A percentile compares a stretch with the other conserved stretches of the same genome.
phyloP scores from a whole-genome alignment of 2,797 vertebrate genomes.

The Acanthurus tractus region DNA sequence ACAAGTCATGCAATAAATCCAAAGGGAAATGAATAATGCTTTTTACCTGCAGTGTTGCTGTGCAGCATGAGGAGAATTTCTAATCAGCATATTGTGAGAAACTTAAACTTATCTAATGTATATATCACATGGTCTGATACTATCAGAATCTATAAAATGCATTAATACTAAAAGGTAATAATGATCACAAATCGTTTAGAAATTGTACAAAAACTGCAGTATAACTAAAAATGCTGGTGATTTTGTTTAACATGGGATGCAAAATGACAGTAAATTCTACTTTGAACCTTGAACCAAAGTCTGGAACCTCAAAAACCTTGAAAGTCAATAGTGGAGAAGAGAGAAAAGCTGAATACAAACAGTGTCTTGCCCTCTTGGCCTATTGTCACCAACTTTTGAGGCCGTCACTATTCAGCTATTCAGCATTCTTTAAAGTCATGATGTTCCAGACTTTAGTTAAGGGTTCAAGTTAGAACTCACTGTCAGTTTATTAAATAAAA shows the following conservation, averaged over 20 bases:
- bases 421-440: too few species aligned
- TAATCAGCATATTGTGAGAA: neutral
- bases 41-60: conserved; percentile 11
- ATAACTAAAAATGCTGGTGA: neutral
- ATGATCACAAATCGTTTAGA: neutral
- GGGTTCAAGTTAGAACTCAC: too few species aligned
- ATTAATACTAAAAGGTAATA: neutral
- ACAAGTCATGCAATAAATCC: conserved; percentile 34
- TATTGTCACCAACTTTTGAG: too few species aligned
- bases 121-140: neutral
- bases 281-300: neutral
- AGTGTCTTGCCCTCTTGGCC: too few species aligned
- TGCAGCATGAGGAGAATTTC: conserved; percentile 19
- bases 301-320: neutral
- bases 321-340: too few species aligned
- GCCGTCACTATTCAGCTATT: too few species aligned
- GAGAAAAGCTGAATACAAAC: too few species aligned
- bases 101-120: neutral
- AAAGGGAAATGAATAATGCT: conserved; percentile 20
- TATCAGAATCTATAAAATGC: neutral
- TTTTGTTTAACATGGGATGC: neutral
- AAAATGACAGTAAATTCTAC: neutral
- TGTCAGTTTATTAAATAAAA: too few species aligned
- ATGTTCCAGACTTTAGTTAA: too few species aligned
- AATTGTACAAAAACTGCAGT: neutral